Percentiles rank a stretch among this genome's conserved stretches.
phyloP scores from a whole-genome alignment of 1,140 invertebrate species.

The Drosophila funebris region DNA sequence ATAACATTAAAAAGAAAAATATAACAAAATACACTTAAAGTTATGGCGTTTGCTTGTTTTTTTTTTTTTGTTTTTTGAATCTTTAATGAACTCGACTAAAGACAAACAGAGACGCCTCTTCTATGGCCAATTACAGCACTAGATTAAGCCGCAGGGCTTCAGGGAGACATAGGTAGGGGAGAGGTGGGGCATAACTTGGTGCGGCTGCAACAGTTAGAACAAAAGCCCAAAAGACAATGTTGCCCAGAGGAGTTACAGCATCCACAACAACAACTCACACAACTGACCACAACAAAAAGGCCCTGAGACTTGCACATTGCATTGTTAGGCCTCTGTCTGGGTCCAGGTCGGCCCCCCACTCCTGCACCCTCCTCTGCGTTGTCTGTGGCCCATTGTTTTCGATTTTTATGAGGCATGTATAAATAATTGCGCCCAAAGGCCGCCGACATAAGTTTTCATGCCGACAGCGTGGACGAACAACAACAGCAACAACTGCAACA shows the following conservation, averaged over 20 bases:
- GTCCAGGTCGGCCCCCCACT: background rate
- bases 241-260: constrained; percentile 29
- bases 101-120: constrained; percentile 22
- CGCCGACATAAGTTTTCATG: constrained; percentile 82
- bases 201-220: constrained; percentile 50
- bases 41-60: too few species aligned
- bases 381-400: constrained; percentile 68
- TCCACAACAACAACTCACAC: constrained; percentile 40
- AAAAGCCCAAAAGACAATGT: constrained; percentile 54
- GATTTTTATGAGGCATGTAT: constrained; percentile 82
- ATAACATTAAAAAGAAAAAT: constrained; percentile 73
- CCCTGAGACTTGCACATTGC: constrained; percentile 43
- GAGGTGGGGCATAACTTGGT: constrained; percentile 4
- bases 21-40: too few species aligned
- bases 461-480: constrained; percentile 69
- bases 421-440: constrained; percentile 82
- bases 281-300: constrained; percentile 60
- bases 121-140: constrained; percentile 37
- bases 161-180: background rate
- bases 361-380: background rate
- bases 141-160: background rate
- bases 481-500: constrained; percentile 42
- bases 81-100: constrained; percentile 13
- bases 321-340: constrained; percentile 51
- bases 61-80: background rate